Percentiles rank a stretch among this genome's conserved stretches.
phyloP scores from a whole-genome alignment of 1,140 invertebrate genomes.

The Aphelenchoides fujianensis region DNA sequence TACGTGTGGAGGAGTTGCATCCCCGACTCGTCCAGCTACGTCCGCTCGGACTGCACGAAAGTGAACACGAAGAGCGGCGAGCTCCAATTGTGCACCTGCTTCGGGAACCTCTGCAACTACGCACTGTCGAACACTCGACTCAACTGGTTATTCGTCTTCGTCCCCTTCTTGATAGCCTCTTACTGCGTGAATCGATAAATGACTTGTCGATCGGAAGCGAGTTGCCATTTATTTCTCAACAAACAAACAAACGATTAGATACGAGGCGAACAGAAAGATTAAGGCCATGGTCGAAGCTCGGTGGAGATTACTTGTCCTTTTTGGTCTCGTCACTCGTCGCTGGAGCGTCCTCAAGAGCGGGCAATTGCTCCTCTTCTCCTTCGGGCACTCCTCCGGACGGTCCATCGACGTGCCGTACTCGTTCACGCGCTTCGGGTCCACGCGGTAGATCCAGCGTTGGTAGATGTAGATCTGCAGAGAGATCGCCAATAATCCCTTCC shows the following conservation, averaged over 20 bases:
- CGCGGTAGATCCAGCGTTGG: slow-evolving; percentile 94
- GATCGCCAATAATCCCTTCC: neutral
- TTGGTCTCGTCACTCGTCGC: slow-evolving; percentile 1
- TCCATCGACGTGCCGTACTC: slow-evolving; percentile 64
- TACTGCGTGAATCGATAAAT: no score
- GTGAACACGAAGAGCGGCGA: neutral
- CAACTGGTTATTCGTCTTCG: no score
- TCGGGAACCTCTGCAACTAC: slow-evolving; percentile 5
- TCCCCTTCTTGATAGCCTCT: no score
- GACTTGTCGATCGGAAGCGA: neutral
- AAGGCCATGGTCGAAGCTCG: neutral
- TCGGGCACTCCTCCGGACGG: slow-evolving; percentile 29
- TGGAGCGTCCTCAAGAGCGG: neutral
- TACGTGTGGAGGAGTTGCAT: slow-evolving; percentile 15
- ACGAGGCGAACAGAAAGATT: slow-evolving; percentile 3
- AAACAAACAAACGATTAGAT: neutral
- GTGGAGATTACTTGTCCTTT: slow-evolving; percentile 17
- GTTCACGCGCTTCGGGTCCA: slow-evolving; percentile 81
- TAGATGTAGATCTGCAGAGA: slow-evolving; percentile 78
- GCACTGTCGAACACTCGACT: no score
- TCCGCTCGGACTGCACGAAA: slow-evolving; percentile 9
- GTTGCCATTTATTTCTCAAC: neutral
- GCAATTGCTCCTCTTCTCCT: slow-evolving; percentile 22
- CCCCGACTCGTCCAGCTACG: neutral
- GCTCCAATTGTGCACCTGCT: slow-evolving; percentile 13